Conservation (phyloP, 1,140 invertebrate genomes). For the Anthonomus grandis region DNA sequence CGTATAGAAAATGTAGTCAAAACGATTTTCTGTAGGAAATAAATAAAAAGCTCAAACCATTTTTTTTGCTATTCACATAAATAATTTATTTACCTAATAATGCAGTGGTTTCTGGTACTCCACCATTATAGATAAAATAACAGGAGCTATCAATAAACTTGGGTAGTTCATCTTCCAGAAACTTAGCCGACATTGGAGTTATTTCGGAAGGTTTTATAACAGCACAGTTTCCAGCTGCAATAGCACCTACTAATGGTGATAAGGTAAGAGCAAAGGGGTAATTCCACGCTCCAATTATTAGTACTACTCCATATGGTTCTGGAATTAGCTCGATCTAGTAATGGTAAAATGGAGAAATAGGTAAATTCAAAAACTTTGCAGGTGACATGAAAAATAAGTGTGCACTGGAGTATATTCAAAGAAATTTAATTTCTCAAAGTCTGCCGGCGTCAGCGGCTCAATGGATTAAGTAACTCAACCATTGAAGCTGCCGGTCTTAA, state of each 20-base stretch:
- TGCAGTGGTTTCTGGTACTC: slow-evolving; percentile 67
- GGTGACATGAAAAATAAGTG: no score
- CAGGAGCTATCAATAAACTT: slow-evolving; percentile 81
- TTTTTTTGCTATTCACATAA: not conserved
- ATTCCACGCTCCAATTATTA: slow-evolving; percentile 96
- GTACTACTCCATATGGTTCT: slow-evolving; percentile 82
- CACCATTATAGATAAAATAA: slow-evolving; percentile 73
- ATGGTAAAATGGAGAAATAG: slow-evolving; percentile 52
- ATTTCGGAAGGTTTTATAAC: slow-evolving; percentile 97
- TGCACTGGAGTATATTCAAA: no score
- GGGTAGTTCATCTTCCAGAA: slow-evolving; percentile 75
- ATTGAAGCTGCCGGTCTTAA: no score
- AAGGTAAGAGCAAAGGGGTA: slow-evolving; percentile 87
- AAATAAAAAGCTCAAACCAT: not conserved
- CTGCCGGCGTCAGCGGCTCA: no score
- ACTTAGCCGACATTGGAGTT: slow-evolving; percentile 64
- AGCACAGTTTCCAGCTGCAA: slow-evolving; percentile 93
- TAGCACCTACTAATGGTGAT: slow-evolving; percentile 65
- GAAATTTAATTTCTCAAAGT: no score
- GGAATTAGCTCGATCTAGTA: slow-evolving; percentile 49
- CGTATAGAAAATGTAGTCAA: slow-evolving; percentile 98
- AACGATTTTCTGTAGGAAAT: slow-evolving; percentile 70
- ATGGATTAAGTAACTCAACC: no score
- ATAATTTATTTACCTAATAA: slow-evolving; percentile 55
- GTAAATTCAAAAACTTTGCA: no score